Evolutionary conservation across 2,888 invertebrate genomes (phyloP), one percentile per base, ranked within the genome.

Genomic region (Drosophila paranaensis): DNA sequence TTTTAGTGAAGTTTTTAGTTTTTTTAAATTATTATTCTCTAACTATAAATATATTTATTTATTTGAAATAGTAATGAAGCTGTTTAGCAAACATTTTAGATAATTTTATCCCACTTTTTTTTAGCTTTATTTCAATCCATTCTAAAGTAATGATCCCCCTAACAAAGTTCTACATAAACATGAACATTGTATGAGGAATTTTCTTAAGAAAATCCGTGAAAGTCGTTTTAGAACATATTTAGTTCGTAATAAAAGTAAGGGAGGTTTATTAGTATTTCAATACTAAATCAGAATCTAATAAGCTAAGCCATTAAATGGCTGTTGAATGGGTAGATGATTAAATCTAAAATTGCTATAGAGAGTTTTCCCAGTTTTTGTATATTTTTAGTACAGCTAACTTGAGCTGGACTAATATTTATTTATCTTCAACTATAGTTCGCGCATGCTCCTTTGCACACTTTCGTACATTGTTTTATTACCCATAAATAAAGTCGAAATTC

Each of bases 1-100:
- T 56, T 56, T 43, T 13, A 27, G 0, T 54, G n/a, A 56, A 43
- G 33, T 43, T 43, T 33, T 56, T 56, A 56, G 35, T 56, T 43
- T 43, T 16, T 20, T 33, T 11, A 40, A 3, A 14, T 27, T 54
- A n/a, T 54, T 54, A 27, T 54, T 39, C 4, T 40, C 33, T n/a
- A 27, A 11, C 11, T 39, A 14, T 33, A 43, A n/a, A 16, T 40
- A 16, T 10, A 40, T 16, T 2, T 30, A 53, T 37, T 39, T 39
- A 13, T 39, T 39, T 10, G 20, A 13, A 20, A 35, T 6, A 14
- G 2, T 37, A 37, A 39, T 54, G n/a, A 39, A 27, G 25, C 25
- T 37, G 25, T 53, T 37, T 39, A 16, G 40, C 5, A 55, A 13
- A 43, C 16, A 14, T 43, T 43, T 56, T 20, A 43, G 13, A 56